Evolutionary conservation across 2,113 vertebrate genomes (phyloP).

Genomic region (Coryphaenoides rupestris): DNA sequence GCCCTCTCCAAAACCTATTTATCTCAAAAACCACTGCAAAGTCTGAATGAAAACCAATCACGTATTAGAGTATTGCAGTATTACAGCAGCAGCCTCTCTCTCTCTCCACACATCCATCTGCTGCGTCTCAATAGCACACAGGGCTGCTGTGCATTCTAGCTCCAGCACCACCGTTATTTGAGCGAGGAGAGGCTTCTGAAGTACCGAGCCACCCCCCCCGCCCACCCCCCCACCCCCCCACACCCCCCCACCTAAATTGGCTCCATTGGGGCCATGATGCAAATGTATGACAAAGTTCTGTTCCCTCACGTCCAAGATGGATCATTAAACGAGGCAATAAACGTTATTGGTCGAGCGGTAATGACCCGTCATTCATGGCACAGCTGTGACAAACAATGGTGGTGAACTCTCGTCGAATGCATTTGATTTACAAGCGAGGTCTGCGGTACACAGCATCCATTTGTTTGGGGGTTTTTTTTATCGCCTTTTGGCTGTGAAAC

Average conservation of each 20-base stretch:
- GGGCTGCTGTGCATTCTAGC: too few species aligned
- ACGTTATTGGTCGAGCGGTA: slow-evolving; percentile 33
- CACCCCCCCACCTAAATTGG: slow-evolving; percentile 13
- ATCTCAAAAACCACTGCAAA: too few species aligned
- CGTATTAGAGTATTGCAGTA: too few species aligned
- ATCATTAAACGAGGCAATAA: slow-evolving; percentile 42
- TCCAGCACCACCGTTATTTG: slow-evolving; percentile 12
- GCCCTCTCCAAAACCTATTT: too few species aligned
- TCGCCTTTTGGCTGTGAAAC: too few species aligned
- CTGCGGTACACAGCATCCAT: slow-evolving; percentile 5
- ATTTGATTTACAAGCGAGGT: slow-evolving; percentile 17
- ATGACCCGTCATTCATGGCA: slow-evolving; percentile 36
- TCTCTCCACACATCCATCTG: too few species aligned
- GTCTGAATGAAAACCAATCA: too few species aligned
- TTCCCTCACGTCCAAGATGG: slow-evolving; percentile 29
- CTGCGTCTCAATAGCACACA: too few species aligned
- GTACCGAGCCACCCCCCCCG: slow-evolving; percentile 24
- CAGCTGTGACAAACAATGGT: slow-evolving; percentile 34
- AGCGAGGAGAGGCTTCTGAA: neutral
- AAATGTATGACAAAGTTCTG: slow-evolving; percentile 24
- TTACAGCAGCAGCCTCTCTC: too few species aligned
- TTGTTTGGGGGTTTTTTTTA: too few species aligned
- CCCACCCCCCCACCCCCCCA: too few species aligned
- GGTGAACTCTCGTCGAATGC: slow-evolving; percentile 21
- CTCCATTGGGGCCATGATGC: slow-evolving; percentile 26